phyloP scores from a whole-genome alignment of 2,113 vertebrate genomes.

The Gila orcuttii region DNA sequence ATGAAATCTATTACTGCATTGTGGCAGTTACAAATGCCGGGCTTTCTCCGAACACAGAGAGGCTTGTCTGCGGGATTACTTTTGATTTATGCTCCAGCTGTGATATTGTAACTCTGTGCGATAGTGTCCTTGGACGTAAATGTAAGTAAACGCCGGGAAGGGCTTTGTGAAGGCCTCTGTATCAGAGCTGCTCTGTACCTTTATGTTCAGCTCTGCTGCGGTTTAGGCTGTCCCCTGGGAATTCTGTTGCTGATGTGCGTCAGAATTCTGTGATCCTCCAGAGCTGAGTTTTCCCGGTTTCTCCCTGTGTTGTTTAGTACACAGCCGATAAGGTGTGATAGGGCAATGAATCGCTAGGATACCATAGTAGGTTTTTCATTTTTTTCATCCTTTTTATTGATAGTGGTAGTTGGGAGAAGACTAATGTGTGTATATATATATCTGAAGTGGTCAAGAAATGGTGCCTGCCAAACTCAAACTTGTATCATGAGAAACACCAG shows the following conservation, averaged over 20 bases:
- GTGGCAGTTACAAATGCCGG: constrained; percentile 59
- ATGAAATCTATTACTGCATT: constrained; percentile 59
- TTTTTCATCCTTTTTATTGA: neutral
- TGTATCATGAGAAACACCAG: neutral
- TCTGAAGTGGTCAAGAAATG: neutral
- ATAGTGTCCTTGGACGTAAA: constrained; percentile 68
- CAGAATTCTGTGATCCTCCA: constrained; percentile 47
- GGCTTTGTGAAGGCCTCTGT: constrained; percentile 38
- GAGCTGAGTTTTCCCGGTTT: constrained; percentile 29
- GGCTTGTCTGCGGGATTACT: constrained; percentile 59
- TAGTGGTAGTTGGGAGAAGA: neutral
- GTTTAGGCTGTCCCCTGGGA: constrained; percentile 39
- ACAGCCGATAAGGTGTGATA: constrained; percentile 32
- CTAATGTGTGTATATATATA: neutral
- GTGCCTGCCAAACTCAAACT: neutral
- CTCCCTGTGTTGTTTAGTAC: neutral
- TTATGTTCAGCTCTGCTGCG: constrained; percentile 22
- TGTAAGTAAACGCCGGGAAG: constrained; percentile 53
- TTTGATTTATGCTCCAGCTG: constrained; percentile 72
- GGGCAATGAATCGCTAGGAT: constrained; percentile 19
- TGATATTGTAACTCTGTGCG: constrained; percentile 69
- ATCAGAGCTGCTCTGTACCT: constrained; percentile 38
- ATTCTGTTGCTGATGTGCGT: constrained; percentile 43
- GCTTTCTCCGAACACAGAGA: constrained; percentile 49
- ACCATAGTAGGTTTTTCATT: neutral